Evolutionary conservation across 2,113 vertebrate genomes (phyloP), one percentile per base, ranked within the genome.

Genomic region (Ceyx margarethae): DNA sequence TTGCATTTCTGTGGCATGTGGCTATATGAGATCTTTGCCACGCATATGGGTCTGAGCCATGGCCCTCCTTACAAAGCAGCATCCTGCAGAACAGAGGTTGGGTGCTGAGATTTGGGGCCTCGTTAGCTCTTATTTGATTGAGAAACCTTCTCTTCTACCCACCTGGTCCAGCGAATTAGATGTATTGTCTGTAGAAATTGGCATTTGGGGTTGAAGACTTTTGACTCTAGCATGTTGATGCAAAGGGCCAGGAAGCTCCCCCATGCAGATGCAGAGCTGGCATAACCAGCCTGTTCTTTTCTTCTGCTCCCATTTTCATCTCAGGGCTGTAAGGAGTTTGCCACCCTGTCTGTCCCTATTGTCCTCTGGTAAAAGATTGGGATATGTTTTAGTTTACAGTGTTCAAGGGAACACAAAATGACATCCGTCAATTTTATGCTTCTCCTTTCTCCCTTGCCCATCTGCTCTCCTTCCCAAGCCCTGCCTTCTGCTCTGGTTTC

Each of bases 391-490:
- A 61, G 62, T 68, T 89, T 57, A 57, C 42, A 29, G 28, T 11
- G 33, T 84, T 78, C 29, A 45, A 68, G 66, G 61, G 80, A 88
- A 78, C 64, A 46, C 37, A 78, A 76, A 73, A 84, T 58, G 45
- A 84, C 74, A 86, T 86, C 10, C 5, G 4, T 90, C 88, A 90
- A n/a, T 86, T 88, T 94, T 81, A 84, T 94, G 61, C 53, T 86
- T 91, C 78, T 91, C 62, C 61, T 81, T 35, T 85, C 48, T 81
- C 29, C 61, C 42, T 51, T 0, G 0, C 73, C 69, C 91, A 93
- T 93, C 94, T 95, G 84, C 53, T 90, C 26, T 56, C 64, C 91
- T 75, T 86, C 71, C 84, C 1, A 1, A 75, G 62, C 72, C 20
- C 56, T 90, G 77, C 62, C 57, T 78, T 83, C 43, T 65, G 65